Evolutionary conservation across 2,888 invertebrate genomes (phyloP), one percentile per base, ranked within the genome.

Genomic region (Epistrophe grossulariae): DNA sequence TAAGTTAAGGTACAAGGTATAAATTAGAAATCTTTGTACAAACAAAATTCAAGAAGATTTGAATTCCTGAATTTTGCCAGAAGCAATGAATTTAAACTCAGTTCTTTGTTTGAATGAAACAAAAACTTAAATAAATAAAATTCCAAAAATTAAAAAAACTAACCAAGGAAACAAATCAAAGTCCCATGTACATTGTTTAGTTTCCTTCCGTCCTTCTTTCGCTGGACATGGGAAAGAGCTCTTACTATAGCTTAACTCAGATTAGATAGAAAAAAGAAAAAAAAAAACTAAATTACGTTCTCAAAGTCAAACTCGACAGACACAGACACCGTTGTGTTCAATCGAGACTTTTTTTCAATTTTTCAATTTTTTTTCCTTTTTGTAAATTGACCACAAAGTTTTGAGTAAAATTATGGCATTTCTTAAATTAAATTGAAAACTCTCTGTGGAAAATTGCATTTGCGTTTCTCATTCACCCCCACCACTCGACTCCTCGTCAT

Each of bases 381-480:
- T 62, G 4, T 62, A 45, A 48, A 77, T 68, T 77, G 76, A 77
- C 76, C 76, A 13, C 76, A 77, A 77, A 77, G 45, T 66, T 66
- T 66, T 68, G 35, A 59, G 57, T 11, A 38, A 48, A 57, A 77
- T 77, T 68, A 77, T 57, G 76, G 55, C 38, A 55, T 70, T 66
- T 59, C 73, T 55, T 55, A 73, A 79, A 68, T 68, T 73, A 83
- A 82, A 73, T 82, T 74, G 43, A 45, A 82, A 78, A 78, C 62
- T 73, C 62, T 48, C n/a, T 55, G 45, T 28, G 15, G 73, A 35
- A 81, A 85, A 85, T 81, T 85, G 81, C 84, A 85, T 81, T 78
- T 73, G 28, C n/a, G 19, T 68, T 68, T 64, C 28, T 38, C 52
- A 13, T n/a, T 50, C 38, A 5, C 1, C 45, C 10, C 35, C 35